Base-by-base conservation (phyloP, 2,113 vertebrate genomes). In the Raja brachyura region DNA sequence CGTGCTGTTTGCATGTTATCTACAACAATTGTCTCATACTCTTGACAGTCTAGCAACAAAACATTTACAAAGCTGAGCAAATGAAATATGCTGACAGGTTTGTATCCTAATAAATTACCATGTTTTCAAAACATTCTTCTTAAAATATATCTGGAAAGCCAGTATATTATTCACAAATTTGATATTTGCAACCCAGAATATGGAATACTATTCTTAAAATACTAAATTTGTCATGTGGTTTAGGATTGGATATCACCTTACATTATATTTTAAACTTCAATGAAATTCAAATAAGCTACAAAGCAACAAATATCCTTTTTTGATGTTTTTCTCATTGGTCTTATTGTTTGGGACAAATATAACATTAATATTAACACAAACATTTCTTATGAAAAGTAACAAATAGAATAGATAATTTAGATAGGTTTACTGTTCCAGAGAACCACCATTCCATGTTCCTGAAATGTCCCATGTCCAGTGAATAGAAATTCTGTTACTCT, bases 401-500 rank as follows among this genome's bases (percentile, higher is more conserved):
- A 54, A 22, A 48, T 10, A 10, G 10, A 74, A 90, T 90, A 2
- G 31, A 73, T 92, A 9, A 92, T 73, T 90, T 68, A 73, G 5
- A 74, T 92, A 70, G 22, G 18, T 4, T 90, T 7, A 10, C 88
- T 90, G 10, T 48, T 48, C 20, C n/a, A 33, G 28, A 70, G 88
- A 92, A 73, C 13, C n/a, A 7, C 7, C 20, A 73, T 20, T 8
- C 66, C 11, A 92, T 14, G 22, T 48, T 73, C 63, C 33, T 70
- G 85, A 86, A 28, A 22, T 20, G 2, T 66, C 11, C 81, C 5
- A 68, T 63, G 63, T 33, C 59, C 61, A 39, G 20, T 33, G 33
- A 48, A 70, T 70, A 61, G 63, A 73, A 88, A 88, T 61, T 78
- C 93, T 92, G 20, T 96, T 94, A 96, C 81, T 96, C 95, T 93